Evolutionary conservation across 2,888 invertebrate genomes (phyloP), one percentile per base, ranked within the genome.

Genomic region (Ptychoptera contaminata): DNA sequence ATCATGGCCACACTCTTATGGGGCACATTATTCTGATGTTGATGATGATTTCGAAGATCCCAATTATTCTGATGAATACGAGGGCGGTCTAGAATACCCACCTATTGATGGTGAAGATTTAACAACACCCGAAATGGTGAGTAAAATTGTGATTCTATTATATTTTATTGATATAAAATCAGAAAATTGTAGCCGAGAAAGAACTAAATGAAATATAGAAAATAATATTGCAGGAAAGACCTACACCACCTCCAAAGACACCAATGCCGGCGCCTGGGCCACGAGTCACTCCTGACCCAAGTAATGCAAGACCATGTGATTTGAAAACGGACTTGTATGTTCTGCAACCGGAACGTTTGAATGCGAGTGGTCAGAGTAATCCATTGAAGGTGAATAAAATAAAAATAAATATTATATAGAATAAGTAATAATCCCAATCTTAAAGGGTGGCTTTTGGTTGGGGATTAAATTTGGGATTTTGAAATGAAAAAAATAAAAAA

Each of bases 321-420:
- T 79, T 88, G 53, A 82, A 82, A 60, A 85, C 86, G 0, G 86
- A 90, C 61, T 74, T 92, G 31, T 92, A 87, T 63, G 79, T 83
- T 47, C 63, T 88, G 35, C 87, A 88, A 62, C 84, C 86, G 0
- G 79, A 84, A 23, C 70, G 84, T 51, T 72, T 88, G 36, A 86
- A 80, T 56, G 82, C 76, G 42, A 79, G 77, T 52, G 79, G 79
- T 6, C 73, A 81, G 54, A 84, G 80, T 51, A 87, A 85, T 65
- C 88, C 87, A 29, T 69, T 87, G 2, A 90, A 88, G 60, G 65
- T 65, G 42, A 39, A 23, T 23, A 23, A 23, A 23, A 23, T 23
- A 23, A 23, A 23, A 23, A 23, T 23, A 23, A 23, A 23, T 23
- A 23, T 23, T 23, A 23, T 23, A 23, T 23, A 23, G 23, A 23